Percentiles rank a stretch among this genome's conserved stretches.
Evolutionary conservation across 2,113 vertebrate species (phyloP).

Genomic region (Hyperopisus bebe): DNA sequence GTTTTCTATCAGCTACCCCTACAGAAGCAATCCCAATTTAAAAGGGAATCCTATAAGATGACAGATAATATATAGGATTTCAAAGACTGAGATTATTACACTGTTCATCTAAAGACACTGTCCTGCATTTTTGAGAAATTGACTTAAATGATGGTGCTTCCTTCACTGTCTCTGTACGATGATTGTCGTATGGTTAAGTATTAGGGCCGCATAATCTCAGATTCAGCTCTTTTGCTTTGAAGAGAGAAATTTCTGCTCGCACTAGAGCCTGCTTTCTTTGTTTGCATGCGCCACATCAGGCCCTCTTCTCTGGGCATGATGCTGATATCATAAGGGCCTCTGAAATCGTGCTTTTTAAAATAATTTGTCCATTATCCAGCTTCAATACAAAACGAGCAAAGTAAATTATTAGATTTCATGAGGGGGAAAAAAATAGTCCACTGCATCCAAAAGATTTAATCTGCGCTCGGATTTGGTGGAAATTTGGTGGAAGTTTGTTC

Average conservation of each 20-base stretch:
- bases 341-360: neutral
- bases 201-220: neutral
- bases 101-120: neutral
- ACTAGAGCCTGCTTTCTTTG: neutral
- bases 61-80: neutral
- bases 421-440: neutral
- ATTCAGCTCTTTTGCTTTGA: neutral
- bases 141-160: neutral
- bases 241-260: neutral
- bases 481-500: neutral
- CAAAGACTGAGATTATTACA: slow-evolving; percentile 6
- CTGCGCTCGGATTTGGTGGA: neutral
- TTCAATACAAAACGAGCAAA: neutral
- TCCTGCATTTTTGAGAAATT: slow-evolving; percentile 8
- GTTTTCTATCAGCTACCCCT: neutral
- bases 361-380: slow-evolving; percentile 5
- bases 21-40: neutral
- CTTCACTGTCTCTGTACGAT: neutral
- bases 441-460: neutral
- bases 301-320: neutral
- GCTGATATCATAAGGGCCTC: neutral
- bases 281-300: neutral
- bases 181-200: neutral
- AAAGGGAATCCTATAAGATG: neutral
- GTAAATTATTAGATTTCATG: slow-evolving; percentile 5